These are phyloP conservation scores for Carollia perspicillata DNA, from an alignment of 2,113 vertebrate genomes.

Conservation along the genomic window DNA sequence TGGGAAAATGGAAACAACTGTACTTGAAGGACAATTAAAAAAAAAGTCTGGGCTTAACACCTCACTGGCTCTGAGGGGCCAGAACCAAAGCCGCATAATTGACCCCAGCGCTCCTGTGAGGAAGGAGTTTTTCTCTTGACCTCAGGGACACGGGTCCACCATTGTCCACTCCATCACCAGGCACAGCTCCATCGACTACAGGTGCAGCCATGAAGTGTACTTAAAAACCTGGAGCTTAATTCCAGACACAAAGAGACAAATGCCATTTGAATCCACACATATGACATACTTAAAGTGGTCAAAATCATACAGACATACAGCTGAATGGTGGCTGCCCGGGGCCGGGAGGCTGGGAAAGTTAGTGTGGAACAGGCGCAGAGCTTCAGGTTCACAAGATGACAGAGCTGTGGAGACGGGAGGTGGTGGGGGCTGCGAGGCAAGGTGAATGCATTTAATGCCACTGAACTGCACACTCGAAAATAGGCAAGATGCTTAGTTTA, in stretches of 20 bases:
- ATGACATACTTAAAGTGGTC: neutral
- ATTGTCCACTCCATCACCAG: neutral
- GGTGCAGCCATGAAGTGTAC: neutral
- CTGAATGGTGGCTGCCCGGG: neutral
- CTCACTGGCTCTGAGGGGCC: neutral
- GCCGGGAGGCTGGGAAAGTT: neutral
- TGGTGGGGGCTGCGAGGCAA: neutral
- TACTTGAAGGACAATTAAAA: too few relatives aligned
- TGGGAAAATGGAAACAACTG: too few relatives aligned
- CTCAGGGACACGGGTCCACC: neutral
- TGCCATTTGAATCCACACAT: neutral
- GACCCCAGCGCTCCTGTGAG: neutral
- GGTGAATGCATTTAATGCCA: neutral
- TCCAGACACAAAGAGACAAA: neutral
- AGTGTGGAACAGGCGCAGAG: neutral
- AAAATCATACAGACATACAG: neutral
- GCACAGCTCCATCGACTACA: neutral
- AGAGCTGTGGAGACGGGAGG: neutral
- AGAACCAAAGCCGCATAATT: neutral
- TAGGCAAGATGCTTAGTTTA: neutral
- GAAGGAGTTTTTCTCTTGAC: neutral
- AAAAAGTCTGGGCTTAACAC: neutral
- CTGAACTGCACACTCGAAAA: neutral
- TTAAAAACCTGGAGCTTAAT: neutral
- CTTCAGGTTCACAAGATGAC: neutral